Evolutionary conservation across 2,888 invertebrate genomes (phyloP), one percentile per base, ranked within the genome.

Genomic region (Leucophenga maculata): DNA sequence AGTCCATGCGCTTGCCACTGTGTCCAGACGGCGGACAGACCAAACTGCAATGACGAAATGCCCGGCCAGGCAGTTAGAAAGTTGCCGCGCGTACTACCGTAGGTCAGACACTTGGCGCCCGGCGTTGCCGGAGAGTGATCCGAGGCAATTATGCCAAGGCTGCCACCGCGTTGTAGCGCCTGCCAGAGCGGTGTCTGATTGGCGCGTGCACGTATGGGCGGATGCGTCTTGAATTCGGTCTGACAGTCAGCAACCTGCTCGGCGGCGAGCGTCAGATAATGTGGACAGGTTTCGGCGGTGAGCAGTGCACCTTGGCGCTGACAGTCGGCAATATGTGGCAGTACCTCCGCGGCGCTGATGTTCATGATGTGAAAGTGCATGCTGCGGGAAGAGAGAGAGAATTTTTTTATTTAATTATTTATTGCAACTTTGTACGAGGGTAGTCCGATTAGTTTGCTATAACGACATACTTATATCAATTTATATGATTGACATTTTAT

Each of bases 51-150:
- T 0, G 93, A 93, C 0, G 93, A 92, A 71, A 94, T 92, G 60
- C 94, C 94, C 39, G 93, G 93, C 93, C 93, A 93, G 32, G 94
- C 93, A 75, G 91, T 90, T 70, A 93, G 82, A 79, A 93, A 93
- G 79, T 93, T 90, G 32, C 91, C 91, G 60, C 90, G 89, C n/a
- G 76, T 78, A 48, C 80, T 79, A 0, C 89, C 89, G 65, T 86
- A 86, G 20, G 82, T 87, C 6, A 89, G 81, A 32, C 88, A 86
- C 77, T 93, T 93, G 13, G 91, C 88, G 20, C 92, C 92, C 0
- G 92, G 91, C 13, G 93, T 92, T 72, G 92, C 92, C 0, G 93
- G 92, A 1, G 93, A 93, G 84, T 93, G 93, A 83, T 93, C 92
- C 0, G 93, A 93, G 11, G 92, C 92, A 0, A 93, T 91, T 87